A percentile compares a stretch with the other conserved stretches of the same genome.
Evolutionary conservation across 2,797 vertebrate species (phyloP).

Genomic region (Parauchenoglanis punctatus): DNA sequence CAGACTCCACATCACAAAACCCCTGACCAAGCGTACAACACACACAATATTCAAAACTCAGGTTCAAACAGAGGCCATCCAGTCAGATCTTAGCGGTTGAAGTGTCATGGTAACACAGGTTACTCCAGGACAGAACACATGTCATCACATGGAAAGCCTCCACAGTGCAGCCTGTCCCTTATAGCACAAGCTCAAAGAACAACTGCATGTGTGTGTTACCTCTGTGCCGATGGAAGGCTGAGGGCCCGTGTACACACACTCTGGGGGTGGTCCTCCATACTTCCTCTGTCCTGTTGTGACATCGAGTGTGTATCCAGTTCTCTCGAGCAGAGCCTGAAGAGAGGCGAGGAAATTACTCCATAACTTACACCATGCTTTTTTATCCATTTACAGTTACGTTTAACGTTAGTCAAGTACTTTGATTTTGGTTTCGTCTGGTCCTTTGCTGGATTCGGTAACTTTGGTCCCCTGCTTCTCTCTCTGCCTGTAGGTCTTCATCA

Average conservation of each 20-base stretch:
- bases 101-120: conserved; percentile 54
- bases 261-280: conserved; percentile 93
- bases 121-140: conserved; percentile 53
- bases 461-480: conserved; percentile 97
- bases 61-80: not conserved
- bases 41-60: too few species aligned
- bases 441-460: conserved; percentile 92
- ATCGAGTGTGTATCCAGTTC: conserved; percentile 93
- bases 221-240: conserved; percentile 94
- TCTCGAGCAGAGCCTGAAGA: conserved; percentile 86
- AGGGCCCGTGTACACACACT: conserved; percentile 84
- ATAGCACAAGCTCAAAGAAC: not conserved
- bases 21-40: not conserved
- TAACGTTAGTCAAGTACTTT: conserved; percentile 71
- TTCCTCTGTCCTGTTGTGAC: conserved; percentile 97
- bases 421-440: conserved; percentile 95
- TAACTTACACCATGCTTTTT: not conserved
- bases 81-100: conserved; percentile 57
- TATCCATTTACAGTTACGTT: not conserved
- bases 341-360: too few species aligned
- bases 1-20: not conserved
- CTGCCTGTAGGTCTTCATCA: conserved; percentile 98
- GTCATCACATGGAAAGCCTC: conserved; percentile 50
- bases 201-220: conserved; percentile 49
- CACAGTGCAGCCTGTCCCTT: too few species aligned